Percentiles rank a stretch among this genome's conserved stretches.
phyloP scores from a whole-genome alignment of 2,888 invertebrate genomes.

The Xestia ashworthii region DNA sequence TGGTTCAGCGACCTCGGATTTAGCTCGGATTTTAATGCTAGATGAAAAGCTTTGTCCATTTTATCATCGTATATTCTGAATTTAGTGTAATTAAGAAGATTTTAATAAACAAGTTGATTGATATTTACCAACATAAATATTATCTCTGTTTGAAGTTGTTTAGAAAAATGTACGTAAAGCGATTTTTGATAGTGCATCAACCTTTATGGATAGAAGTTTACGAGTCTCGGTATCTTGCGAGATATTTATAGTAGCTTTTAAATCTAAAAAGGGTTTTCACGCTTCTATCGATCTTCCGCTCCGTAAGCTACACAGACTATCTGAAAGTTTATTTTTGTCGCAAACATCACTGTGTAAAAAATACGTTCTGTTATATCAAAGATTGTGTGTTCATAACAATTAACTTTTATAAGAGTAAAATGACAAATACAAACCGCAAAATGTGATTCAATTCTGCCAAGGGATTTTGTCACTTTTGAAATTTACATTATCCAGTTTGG shows the following conservation, averaged over 20 bases:
- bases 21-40: slow-evolving; percentile 37
- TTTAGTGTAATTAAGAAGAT: slow-evolving; percentile 14
- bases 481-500: slow-evolving; percentile 51
- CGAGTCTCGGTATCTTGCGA: slow-evolving; percentile 45
- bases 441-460: slow-evolving; percentile 13
- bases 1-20: slow-evolving; percentile 35
- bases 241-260: slow-evolving; percentile 66
- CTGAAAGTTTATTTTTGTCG: slow-evolving; percentile 53
- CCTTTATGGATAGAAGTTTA: slow-evolving; percentile 62
- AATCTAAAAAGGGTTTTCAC: slow-evolving; percentile 65
- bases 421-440: slow-evolving; percentile 19
- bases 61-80: slow-evolving; percentile 12
- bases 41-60: slow-evolving; percentile 29
- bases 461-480: slow-evolving; percentile 36
- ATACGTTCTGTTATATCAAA: slow-evolving; percentile 14
- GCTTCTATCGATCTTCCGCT: slow-evolving; percentile 56
- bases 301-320: slow-evolving; percentile 33
- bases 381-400: slow-evolving; percentile 3
- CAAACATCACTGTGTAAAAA: slow-evolving; percentile 13
- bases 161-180: slow-evolving; percentile 32
- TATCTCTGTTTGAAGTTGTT: slow-evolving; percentile 39
- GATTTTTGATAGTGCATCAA: slow-evolving; percentile 59
- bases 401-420: not conserved
- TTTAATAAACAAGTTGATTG: slow-evolving; percentile 10
- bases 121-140: slow-evolving; percentile 15